Evolutionary conservation across 53 echinoderm and acorn worm genomes (phyloP).

Genomic region (Echinarachnius parma): DNA sequence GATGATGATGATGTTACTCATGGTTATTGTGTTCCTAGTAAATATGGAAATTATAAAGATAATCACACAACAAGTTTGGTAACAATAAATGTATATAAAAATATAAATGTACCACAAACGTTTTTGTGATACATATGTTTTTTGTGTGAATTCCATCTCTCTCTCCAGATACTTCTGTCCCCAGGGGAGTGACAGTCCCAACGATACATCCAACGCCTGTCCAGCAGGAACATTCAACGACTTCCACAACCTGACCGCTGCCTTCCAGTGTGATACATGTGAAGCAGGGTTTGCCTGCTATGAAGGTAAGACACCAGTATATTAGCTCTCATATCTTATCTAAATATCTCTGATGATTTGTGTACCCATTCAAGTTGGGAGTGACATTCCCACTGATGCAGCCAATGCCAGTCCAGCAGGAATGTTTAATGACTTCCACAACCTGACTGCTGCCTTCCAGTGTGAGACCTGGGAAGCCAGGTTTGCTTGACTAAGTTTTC

Average conservation of each 20-base stretch:
- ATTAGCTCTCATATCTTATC: not conserved
- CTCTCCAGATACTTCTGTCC: slow-evolving; percentile 73
- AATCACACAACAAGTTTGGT: too few species aligned
- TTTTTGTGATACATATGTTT: not conserved
- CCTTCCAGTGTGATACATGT: slow-evolving; percentile 94
- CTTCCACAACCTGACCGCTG: slow-evolving; percentile 84
- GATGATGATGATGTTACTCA: too few species aligned
- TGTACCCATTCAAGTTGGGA: too few species aligned
- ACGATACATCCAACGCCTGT: slow-evolving; percentile 63
- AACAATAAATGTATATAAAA: too few species aligned
- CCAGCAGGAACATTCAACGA: slow-evolving; percentile 94
- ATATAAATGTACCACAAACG: too few species aligned
- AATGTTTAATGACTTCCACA: slow-evolving; percentile 79
- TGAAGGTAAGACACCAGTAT: slow-evolving; percentile 79
- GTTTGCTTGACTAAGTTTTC: too few species aligned
- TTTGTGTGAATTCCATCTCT: not conserved
- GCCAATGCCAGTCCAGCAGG: slow-evolving; percentile 82
- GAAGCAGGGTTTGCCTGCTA: slow-evolving; percentile 86
- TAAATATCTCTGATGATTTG: too few species aligned
- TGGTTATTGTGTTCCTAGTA: too few species aligned
- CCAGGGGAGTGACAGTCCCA: slow-evolving; percentile 75
- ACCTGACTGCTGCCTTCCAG: slow-evolving; percentile 80
- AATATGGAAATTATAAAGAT: too few species aligned
- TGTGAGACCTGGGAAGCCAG: slow-evolving; percentile 74
- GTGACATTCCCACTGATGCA: slow-evolving; percentile 66